Evolutionary conservation across 2,888 invertebrate genomes (phyloP).

Genomic region (Heteromurus nitidus): DNA sequence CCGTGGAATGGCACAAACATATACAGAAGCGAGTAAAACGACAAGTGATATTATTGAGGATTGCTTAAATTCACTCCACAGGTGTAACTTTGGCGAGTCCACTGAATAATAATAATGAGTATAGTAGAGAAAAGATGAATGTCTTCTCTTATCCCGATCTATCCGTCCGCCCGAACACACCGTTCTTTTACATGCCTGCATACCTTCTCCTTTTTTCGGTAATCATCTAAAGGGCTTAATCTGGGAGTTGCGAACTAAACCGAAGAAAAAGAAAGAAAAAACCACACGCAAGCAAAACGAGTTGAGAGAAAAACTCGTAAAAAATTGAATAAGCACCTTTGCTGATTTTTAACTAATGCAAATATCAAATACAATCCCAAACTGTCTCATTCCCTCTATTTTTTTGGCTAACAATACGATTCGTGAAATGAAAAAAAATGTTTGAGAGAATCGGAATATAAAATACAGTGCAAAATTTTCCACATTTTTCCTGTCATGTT

Average conservation of each 20-base stretch:
- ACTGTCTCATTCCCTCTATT: slow-evolving; percentile 52
- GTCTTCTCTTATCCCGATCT: slow-evolving; percentile 24
- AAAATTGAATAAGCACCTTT: slow-evolving; percentile 31
- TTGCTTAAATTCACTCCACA: too few relatives aligned
- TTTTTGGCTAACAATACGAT: slow-evolving; percentile 2
- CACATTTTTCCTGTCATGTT: too few relatives aligned
- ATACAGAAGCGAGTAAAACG: slow-evolving; percentile 12
- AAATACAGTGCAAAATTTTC: too few relatives aligned
- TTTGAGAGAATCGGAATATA: too few relatives aligned
- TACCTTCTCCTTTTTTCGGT: slow-evolving; percentile 14
- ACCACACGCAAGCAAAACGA: slow-evolving; percentile 58
- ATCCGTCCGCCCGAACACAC: neutral
- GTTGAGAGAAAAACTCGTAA: neutral
- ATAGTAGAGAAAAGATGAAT: slow-evolving; percentile 42
- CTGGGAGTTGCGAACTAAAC: too few relatives aligned
- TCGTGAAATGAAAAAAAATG: slow-evolving; percentile 1
- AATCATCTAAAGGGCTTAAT: neutral
- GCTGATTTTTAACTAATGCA: slow-evolving; percentile 36
- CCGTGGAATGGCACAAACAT: slow-evolving; percentile 20
- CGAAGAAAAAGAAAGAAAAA: neutral
- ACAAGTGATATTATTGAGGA: slow-evolving; percentile 47
- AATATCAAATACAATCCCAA: slow-evolving; percentile 62
- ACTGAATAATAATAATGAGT: slow-evolving; percentile 56
- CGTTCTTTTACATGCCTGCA: neutral
- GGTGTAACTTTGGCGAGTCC: slow-evolving; percentile 64